Percentiles rank a stretch among this genome's conserved stretches.
Evolutionary conservation across 1,140 invertebrate species (phyloP).

Genomic region (Marisa cornuarietis): DNA sequence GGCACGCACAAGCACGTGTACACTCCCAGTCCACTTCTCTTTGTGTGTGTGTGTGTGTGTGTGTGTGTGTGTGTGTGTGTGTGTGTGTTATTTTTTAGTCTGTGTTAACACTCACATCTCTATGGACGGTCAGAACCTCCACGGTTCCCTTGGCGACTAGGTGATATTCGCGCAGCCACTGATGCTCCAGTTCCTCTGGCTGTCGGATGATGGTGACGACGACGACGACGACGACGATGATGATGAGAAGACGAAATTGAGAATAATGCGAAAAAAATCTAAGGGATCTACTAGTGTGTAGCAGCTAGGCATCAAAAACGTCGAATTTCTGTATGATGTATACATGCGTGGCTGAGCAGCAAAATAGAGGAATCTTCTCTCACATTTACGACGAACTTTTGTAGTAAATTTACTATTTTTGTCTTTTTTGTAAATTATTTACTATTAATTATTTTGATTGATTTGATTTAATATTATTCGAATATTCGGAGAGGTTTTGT

Average conservation of each 20-base stretch:
- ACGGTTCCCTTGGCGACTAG: conserved; percentile 57
- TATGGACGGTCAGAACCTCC: conserved; percentile 58
- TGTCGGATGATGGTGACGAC: conserved; percentile 25
- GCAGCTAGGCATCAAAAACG: background rate
- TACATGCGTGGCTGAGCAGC: background rate
- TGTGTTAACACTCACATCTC: conserved; percentile 44
- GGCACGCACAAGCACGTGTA: background rate
- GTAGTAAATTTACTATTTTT: no score
- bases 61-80: background rate
- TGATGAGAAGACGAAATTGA: background rate
- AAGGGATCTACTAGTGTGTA: no score
- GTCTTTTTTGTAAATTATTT: no score
- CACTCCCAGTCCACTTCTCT: background rate
- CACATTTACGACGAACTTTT: no score
- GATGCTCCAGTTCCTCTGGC: conserved; percentile 54
- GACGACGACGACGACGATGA: background rate
- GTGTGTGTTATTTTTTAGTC: no score
- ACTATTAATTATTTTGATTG: no score
- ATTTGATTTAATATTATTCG: no score
- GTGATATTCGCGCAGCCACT: conserved; percentile 50
- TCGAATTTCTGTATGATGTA: background rate
- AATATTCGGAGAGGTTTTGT: no score
- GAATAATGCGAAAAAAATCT: background rate
- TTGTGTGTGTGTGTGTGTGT: background rate
- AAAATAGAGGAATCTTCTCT: no score